Base-by-base conservation (phyloP, 2,797 vertebrate species). In the Thaleichthys pacificus region DNA sequence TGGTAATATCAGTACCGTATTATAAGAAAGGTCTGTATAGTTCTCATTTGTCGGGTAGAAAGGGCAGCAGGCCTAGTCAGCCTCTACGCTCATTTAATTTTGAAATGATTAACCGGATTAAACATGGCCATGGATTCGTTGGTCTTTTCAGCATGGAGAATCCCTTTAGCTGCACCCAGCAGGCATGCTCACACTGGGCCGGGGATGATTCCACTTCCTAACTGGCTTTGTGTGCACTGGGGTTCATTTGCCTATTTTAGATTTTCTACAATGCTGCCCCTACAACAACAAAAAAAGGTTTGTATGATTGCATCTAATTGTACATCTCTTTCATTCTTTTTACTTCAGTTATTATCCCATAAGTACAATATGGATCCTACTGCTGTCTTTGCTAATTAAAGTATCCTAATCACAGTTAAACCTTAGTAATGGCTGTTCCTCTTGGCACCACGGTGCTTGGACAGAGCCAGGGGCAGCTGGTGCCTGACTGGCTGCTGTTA, bases 381-480 rank as follows among this genome's bases (percentile, higher is more conserved):
- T 82, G 60, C 28, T 80, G 11, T 64, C 26, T 61, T 51, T 61
- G 73, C 77, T 85, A 77, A 89, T 88, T 86, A 82, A 79, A 28
- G 0, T 24, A 54, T 61, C 6, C 0, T 83, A 81, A 80, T 88
- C 77, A 72, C 75, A 75, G 69, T 77, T 75, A 67, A 81, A 77
- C 75, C 42, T 7, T 78, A 60, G 76, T 68, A 51, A 65, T 73
- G 74, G 26, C 74, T 32, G 15, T 63, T 76, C 32, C 78, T 80
- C 66, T 74, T 84, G 72, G 83, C 82, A 77, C 71, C 65, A 63
- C 75, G 62, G 32, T 65, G 77, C 75, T 81, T 84, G 77, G 82
- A 28, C 77, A 65, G 19, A 54, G 73, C 28, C 26, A 5, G 51
- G 2, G 76, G 61, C 58, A 66, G n/a, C 66, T 61, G 67, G 35